These are phyloP conservation scores for Tupaia chinensis DNA, from an alignment of 2,113 vertebrate genomes.

Conservation along the genomic window DNA sequence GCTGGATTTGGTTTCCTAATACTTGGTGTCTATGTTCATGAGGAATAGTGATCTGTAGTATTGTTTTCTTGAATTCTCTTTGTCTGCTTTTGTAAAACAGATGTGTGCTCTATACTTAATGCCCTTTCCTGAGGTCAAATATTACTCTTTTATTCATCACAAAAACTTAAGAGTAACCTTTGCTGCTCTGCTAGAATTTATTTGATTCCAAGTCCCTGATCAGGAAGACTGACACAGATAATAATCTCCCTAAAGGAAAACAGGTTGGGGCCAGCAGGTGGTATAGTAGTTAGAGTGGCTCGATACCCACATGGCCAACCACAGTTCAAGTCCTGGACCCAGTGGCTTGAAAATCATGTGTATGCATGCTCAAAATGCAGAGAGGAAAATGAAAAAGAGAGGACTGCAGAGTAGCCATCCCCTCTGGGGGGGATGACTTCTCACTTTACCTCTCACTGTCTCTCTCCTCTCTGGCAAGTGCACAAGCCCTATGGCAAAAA, in stretches of 20 bases:
- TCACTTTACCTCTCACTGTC: too few species aligned
- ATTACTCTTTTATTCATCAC: slow-evolving; percentile 45
- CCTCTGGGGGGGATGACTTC: too few species aligned
- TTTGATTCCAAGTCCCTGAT: slow-evolving; percentile 25
- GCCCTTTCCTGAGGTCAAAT: slow-evolving; percentile 10
- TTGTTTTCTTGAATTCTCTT: slow-evolving; percentile 46
- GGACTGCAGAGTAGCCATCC: too few species aligned
- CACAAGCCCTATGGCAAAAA: too few species aligned
- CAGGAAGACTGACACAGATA: slow-evolving; percentile 22
- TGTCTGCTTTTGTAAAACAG: slow-evolving; percentile 12
- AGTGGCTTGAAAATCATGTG: too few species aligned
- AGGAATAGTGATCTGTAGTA: not conserved
- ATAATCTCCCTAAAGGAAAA: slow-evolving; percentile 4
- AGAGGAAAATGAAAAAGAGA: too few species aligned
- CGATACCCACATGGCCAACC: too few species aligned
- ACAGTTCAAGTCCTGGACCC: too few species aligned
- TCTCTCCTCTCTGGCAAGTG: too few species aligned
- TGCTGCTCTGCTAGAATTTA: slow-evolving; percentile 5
- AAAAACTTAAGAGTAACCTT: slow-evolving; percentile 48
- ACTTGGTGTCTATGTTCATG: not conserved
- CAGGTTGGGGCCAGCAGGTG: too few species aligned
- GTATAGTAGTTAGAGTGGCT: too few species aligned
- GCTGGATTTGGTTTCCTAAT: not conserved
- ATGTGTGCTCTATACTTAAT: not conserved
- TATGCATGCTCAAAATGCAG: too few species aligned